Evolutionary conservation across 2,888 invertebrate species (phyloP), one percentile per base, ranked within the genome.

Genomic region (Podabrus alpinus): DNA sequence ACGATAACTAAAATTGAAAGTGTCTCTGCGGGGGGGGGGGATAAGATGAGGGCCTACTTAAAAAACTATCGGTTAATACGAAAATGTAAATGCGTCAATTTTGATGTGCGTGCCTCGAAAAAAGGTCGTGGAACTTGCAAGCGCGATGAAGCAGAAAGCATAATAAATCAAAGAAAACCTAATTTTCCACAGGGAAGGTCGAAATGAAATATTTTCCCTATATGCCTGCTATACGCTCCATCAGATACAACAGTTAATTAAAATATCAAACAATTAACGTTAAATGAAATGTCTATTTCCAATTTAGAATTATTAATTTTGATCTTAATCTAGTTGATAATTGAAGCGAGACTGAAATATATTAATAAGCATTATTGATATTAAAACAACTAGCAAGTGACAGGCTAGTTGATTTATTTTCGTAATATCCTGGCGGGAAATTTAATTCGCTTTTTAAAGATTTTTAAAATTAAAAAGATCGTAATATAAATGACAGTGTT

Each of bases 401-500:
- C 85, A 85, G 82, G 71, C 79, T 79, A 82, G 81, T 84, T 85
- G 85, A 85, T 85, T 85, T 85, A 85, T 85, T 83, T 82, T 80
- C 82, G 84, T 82, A 85, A 85, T 85, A 85, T 85, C 85, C 85
- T 83, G 84, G 83, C 82, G 84, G 83, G 83, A 84, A 84, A 80
- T 84, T 85, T 84, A 84, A 85, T 84, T 85, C 84, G 79, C 83
- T 80, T 81, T 83, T 84, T 85, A 84, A 84, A 83, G 84, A 84
- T 85, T 85, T 84, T 83, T 82, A 82, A 85, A 85, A 85, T 85
- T 85, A 85, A 85, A 85, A 85, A 83, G 84, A 85, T 83, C 81
- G 84, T 85, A 84, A 85, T 85, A 85, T 85, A 85, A 85, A 85
- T 85, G 85, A 85, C 85, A 84, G 81, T 84, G 84, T 85, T 85